Conservation (phyloP, 1,140 invertebrate genomes). For the Caenorhabditis brenneri region DNA sequence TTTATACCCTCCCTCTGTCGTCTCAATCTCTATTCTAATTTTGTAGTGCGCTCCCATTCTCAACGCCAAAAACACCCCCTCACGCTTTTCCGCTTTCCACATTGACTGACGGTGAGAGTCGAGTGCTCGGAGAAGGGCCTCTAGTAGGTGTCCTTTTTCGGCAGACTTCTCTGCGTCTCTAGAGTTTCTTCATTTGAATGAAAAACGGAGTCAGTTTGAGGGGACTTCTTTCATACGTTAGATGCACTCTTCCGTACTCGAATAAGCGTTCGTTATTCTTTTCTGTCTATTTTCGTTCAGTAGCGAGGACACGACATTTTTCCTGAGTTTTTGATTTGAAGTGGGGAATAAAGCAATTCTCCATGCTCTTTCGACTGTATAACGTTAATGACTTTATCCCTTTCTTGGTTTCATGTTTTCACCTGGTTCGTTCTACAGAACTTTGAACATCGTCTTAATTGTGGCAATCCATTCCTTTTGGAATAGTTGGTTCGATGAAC, state of each 20-base stretch:
- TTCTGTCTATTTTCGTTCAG: no score
- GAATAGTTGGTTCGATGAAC: background rate
- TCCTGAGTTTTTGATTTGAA: no score
- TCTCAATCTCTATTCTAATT: background rate
- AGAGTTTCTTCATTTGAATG: background rate
- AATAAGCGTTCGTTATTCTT: background rate
- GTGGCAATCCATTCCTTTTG: background rate
- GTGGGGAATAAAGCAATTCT: no score
- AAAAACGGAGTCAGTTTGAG: background rate
- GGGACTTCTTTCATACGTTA: background rate
- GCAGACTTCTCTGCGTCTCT: background rate
- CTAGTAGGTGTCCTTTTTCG: background rate
- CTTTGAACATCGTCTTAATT: background rate
- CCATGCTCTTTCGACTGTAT: no score
- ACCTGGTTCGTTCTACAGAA: background rate
- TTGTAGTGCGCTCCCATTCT: background rate
- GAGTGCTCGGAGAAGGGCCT: background rate
- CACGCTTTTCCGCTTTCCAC: background rate
- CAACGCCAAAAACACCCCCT: background rate
- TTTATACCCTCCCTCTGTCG: background rate
- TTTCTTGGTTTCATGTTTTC: no score
- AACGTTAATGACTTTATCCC: no score
- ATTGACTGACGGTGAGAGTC: background rate
- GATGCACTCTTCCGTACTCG: background rate
- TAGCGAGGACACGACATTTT: no score